Conservation (phyloP, 2,113 vertebrate genomes). For the human (Homo sapiens) region GRCh38 chr1:220371501-220372000, state of each 20-base stretch:
- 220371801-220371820: background rate
- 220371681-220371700: background rate
- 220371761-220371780: background rate
- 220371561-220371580: too few relatives aligned
- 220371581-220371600: background rate
- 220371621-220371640: background rate
- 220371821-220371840: background rate
- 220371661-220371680: background rate
- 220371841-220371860: background rate
- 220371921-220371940: background rate
- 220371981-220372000: background rate
- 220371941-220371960: background rate
- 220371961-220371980: background rate
- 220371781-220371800: background rate
- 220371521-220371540: too few relatives aligned
- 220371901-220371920: background rate
- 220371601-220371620: too few relatives aligned
- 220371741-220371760: background rate
- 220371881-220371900: background rate
- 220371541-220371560: background rate
- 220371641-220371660: background rate
- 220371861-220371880: background rate
- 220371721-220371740: background rate
- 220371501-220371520: background rate
- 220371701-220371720: background rate